Evolutionary conservation across 1,140 invertebrate species (phyloP).

Genomic region (Cryptotermes secundus): DNA sequence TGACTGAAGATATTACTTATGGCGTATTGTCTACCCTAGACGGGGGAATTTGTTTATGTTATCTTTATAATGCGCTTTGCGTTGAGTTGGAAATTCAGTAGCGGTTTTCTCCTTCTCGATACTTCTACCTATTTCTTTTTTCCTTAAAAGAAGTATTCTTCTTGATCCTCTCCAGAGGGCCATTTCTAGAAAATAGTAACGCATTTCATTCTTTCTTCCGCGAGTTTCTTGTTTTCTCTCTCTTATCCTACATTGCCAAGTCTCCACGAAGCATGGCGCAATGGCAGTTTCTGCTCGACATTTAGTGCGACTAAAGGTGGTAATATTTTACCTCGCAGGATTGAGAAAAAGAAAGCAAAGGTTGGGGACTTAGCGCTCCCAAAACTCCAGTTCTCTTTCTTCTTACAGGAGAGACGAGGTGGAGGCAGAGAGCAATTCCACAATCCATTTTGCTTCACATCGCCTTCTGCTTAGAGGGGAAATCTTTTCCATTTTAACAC

Average conservation of each 20-base stretch:
- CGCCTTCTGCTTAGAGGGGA: slow-evolving; percentile 16
- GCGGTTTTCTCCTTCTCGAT: neutral
- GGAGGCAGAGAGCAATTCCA: slow-evolving; percentile 22
- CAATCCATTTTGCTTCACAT: slow-evolving; percentile 29
- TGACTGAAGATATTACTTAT: neutral
- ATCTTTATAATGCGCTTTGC: neutral
- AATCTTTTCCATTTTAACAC: slow-evolving; percentile 29
- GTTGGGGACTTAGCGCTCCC: slow-evolving; percentile 20
- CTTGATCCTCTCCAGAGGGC: slow-evolving; percentile 28
- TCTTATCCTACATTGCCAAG: neutral
- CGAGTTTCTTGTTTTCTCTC: neutral
- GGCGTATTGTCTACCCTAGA: neutral
- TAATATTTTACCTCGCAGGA: slow-evolving; percentile 26
- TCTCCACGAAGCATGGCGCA: neutral
- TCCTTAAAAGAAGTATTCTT: slow-evolving; percentile 18
- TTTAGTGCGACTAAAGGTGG: slow-evolving; percentile 27
- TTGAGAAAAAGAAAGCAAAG: slow-evolving; percentile 25
- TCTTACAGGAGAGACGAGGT: neutral
- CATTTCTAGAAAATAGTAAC: slow-evolving; percentile 27
- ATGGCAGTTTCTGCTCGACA: slow-evolving; percentile 24
- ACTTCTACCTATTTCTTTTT: neutral
- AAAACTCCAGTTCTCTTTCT: slow-evolving; percentile 28
- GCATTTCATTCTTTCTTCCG: slow-evolving; percentile 21
- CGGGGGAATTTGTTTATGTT: neutral
- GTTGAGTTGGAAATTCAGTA: neutral